Percentiles rank a stretch among this genome's conserved stretches.
Evolutionary conservation across 2,113 vertebrate species (phyloP).

Genomic region (Camelus dromedarius): DNA sequence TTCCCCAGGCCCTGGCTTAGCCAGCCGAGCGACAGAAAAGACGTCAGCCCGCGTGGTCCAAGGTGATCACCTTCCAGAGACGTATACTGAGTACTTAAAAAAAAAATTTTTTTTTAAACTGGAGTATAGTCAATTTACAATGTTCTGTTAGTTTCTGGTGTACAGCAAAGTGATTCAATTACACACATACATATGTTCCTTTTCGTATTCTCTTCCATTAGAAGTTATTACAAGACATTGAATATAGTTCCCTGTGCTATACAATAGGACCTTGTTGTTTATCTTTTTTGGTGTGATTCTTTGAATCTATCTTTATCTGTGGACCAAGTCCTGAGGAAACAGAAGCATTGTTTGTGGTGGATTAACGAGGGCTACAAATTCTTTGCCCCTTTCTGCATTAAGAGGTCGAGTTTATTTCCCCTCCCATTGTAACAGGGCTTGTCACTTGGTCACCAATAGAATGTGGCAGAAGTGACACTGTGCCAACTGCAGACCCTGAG

Average conservation of each 20-base stretch:
- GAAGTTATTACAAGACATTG: no score
- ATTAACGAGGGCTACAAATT: constrained; percentile 17
- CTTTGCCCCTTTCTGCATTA: not conserved
- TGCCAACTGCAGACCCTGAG: not conserved
- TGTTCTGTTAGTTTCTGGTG: no score
- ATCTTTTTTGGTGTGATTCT: not conserved
- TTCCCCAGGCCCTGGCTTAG: not conserved
- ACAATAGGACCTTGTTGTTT: no score
- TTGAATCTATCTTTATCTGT: constrained; percentile 22
- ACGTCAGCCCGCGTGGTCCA: not conserved
- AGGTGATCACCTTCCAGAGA: not conserved
- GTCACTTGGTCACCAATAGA: constrained; percentile 24
- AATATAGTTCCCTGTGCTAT: no score
- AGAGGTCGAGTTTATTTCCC: not conserved
- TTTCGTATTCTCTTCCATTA: no score
- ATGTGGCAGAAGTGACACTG: not conserved
- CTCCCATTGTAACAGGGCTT: not conserved
- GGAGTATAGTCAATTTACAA: no score
- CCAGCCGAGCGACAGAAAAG: not conserved
- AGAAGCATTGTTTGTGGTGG: not conserved
- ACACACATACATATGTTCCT: no score
- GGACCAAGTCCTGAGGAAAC: not conserved
- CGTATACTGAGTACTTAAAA: not conserved
- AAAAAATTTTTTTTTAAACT: no score
- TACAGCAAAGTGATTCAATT: no score